Percentiles rank a stretch among this genome's conserved stretches.
Evolutionary conservation across 2,797 vertebrate genomes (phyloP).

Genomic region (Xiphorhynchus erythropygius): DNA sequence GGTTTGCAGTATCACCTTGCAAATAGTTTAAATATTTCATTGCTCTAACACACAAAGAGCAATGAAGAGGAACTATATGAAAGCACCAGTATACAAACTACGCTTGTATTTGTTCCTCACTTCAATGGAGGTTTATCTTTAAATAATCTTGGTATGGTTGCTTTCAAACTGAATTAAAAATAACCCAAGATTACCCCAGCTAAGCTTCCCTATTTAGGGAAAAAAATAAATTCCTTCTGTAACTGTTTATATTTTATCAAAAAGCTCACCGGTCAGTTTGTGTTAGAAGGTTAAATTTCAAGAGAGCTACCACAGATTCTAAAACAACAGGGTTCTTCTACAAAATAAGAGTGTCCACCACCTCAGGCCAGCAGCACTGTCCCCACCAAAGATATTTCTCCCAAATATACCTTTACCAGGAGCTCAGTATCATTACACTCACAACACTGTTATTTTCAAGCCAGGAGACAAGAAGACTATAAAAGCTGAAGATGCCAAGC

Average conservation of each 20-base stretch:
- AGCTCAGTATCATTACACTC: neutral
- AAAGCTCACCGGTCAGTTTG: neutral
- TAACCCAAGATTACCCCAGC: neutral
- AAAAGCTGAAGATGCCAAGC: neutral
- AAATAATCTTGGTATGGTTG: neutral
- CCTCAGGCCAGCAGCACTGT: neutral
- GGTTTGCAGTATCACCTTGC: conserved; percentile 62
- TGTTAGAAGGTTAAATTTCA: neutral
- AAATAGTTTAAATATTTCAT: conserved; percentile 72
- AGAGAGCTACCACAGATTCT: neutral
- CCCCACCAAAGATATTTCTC: neutral
- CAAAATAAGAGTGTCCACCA: neutral
- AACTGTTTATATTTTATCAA: neutral
- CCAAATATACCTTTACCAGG: neutral
- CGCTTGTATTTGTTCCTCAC: neutral
- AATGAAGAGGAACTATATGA: neutral
- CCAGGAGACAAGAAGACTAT: neutral
- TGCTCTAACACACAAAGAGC: conserved; percentile 46
- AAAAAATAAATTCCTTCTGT: neutral
- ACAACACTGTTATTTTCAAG: neutral
- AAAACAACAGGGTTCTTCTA: neutral
- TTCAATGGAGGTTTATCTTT: neutral
- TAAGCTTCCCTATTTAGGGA: neutral
- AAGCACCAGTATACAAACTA: neutral
- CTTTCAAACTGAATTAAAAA: conserved; percentile 9